Evolutionary conservation across 2,113 vertebrate species (phyloP), one percentile per base, ranked within the genome.

Genomic region (Oostethus manadensis): DNA sequence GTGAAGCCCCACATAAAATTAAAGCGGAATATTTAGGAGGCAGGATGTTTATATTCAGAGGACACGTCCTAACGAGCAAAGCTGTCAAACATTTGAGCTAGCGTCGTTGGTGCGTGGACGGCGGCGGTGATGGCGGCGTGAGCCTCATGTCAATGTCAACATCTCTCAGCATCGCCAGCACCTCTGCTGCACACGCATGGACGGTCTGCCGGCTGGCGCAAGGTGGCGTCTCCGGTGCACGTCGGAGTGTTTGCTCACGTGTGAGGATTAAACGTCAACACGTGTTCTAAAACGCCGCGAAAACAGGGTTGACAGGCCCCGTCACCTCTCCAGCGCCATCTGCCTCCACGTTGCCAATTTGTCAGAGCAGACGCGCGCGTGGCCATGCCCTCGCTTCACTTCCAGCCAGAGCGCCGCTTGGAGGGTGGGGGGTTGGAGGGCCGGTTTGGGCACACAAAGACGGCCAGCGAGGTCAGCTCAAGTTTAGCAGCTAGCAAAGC

Each of bases 301-400:
- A 74, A 80, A 67, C 58, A 13, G 64, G 66, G 63, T 60, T 77
- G 77, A 83, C 80, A 80, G 78, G 72, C 71, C 56, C 7, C 38
- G 65, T 70, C 80, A 74, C 81, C 84, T 80, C 80, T 66, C 76
- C 65, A 40, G 65, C 78, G 62, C 86, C 84, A 85, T 85, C 86
- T 86, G 87, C 79, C 73, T 79, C 75, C 70, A 76, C 55, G 33
- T 73, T 69, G 77, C 81, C 86, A 83, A 87, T 84, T 87, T 87
- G 78, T 86, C 76, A 75, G 73, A 70, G 82, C 58, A 78, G 76
- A 71, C 74, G 74, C 69, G 79, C 9, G 6, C 33, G 51, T 59
- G 74, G 82, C 79, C 66, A 10, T 69, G 73, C 71, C 78, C 76
- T 79, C 76, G 14, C 73, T 83, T 79, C 76, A 74, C 73, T 77